Evolutionary conservation across 35 echinoderm and acorn worm species (phyloP).

Genomic region (Diadema setosum): DNA sequence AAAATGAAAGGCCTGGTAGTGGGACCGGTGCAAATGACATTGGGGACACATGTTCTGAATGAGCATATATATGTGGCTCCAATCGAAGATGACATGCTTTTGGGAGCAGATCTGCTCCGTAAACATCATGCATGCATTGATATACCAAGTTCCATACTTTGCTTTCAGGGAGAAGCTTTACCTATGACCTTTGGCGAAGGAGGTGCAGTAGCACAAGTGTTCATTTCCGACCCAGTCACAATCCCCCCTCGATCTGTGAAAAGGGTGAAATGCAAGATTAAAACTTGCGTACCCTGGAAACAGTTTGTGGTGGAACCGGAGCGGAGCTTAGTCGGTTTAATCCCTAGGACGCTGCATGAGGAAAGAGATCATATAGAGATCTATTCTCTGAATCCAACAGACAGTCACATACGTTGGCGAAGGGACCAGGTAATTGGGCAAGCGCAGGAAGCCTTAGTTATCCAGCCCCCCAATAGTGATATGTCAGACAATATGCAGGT

Average conservation of each 20-base stretch:
- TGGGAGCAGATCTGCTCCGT: slow-evolving; percentile 1
- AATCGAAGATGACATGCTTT: slow-evolving; percentile 13
- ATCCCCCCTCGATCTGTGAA: slow-evolving; percentile 17
- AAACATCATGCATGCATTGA: neutral
- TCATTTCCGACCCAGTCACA: neutral
- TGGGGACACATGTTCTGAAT: too few relatives aligned
- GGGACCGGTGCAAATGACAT: too few relatives aligned
- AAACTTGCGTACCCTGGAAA: neutral
- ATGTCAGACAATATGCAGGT: neutral
- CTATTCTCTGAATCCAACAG: slow-evolving; percentile 16
- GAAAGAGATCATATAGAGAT: neutral
- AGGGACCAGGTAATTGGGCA: neutral
- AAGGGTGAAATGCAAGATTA: neutral
- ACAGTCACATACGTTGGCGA: neutral
- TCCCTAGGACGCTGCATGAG: slow-evolving; percentile 4
- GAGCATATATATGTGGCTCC: too few relatives aligned
- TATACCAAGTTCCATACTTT: neutral
- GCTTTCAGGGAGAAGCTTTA: neutral
- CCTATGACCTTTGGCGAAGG: neutral
- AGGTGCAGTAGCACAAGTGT: neutral
- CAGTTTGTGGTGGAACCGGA: slow-evolving; percentile 38
- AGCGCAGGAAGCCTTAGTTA: neutral
- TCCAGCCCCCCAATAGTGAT: neutral
- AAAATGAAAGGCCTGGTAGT: too few relatives aligned
- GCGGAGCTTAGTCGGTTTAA: neutral